Evolutionary conservation across 2,113 vertebrate genomes (phyloP).

Genomic region (Azemiops feae): DNA sequence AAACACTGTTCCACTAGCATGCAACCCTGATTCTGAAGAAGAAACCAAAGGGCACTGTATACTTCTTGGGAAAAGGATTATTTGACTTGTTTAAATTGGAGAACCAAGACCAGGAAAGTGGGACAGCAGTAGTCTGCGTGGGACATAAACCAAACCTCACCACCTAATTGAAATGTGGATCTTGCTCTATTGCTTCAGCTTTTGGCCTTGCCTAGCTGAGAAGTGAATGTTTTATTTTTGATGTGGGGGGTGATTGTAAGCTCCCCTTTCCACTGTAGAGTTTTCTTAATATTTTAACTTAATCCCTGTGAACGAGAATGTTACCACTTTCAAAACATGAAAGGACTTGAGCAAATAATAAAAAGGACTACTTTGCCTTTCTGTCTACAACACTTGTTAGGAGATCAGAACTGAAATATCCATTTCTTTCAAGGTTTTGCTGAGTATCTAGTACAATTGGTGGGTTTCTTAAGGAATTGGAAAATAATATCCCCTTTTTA

Average conservation of each 20-base stretch:
- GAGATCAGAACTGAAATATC: conserved; percentile 54
- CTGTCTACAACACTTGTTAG: conserved; percentile 59
- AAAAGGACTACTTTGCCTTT: conserved; percentile 32
- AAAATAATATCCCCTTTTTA: conserved; percentile 58
- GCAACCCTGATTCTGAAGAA: conserved; percentile 30
- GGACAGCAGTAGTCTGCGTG: conserved; percentile 8
- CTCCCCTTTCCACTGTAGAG: background rate
- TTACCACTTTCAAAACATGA: conserved; percentile 40
- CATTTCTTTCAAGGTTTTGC: conserved; percentile 52
- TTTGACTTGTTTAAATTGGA: background rate
- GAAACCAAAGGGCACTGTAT: conserved; percentile 41
- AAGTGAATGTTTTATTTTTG: conserved; percentile 47
- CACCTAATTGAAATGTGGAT: conserved; percentile 20
- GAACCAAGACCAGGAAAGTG: conserved; percentile 21
- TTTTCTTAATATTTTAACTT: conserved; percentile 24
- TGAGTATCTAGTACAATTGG: conserved; percentile 43
- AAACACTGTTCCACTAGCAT: conserved; percentile 4
- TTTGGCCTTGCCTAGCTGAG: conserved; percentile 25
- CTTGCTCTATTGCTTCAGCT: conserved; percentile 1
- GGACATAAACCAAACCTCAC: conserved; percentile 27
- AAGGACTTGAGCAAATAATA: conserved; percentile 22
- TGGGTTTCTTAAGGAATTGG: conserved; percentile 58
- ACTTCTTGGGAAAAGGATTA: conserved; percentile 33
- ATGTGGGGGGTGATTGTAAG: background rate
- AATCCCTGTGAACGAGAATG: conserved; percentile 42